phyloP scores from a whole-genome alignment of 2,113 vertebrate genomes.

The Melanostigma gelatinosum region DNA sequence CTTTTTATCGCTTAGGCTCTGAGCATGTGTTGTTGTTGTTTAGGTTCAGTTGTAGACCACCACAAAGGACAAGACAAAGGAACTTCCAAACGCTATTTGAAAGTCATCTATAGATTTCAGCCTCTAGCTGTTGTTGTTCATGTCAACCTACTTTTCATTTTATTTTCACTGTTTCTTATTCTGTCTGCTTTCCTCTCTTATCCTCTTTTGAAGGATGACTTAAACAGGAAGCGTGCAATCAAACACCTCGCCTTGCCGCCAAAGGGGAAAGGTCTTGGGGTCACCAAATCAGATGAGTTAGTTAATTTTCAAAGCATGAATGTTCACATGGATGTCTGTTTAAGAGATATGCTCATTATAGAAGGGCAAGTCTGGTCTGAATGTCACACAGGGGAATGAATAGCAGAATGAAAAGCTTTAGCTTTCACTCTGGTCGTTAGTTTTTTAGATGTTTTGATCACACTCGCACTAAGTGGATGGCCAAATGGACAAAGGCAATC shows the following conservation, averaged over 20 bases:
- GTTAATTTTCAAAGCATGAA: not conserved
- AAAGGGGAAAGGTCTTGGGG: not conserved
- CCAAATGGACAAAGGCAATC: not conserved
- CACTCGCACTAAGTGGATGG: not conserved
- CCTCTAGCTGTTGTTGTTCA: not conserved
- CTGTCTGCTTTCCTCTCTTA: not conserved
- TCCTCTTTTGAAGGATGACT: not conserved
- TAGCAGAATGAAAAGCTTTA: not conserved
- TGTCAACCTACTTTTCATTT: not conserved
- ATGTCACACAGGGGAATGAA: not conserved
- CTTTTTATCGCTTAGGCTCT: constrained; percentile 2
- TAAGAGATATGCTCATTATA: not conserved
- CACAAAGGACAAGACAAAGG: not conserved
- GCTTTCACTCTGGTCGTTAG: not conserved
- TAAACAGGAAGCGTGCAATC: constrained; percentile 1
- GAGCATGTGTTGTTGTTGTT: constrained; percentile 1
- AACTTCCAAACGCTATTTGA: not conserved
- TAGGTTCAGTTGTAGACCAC: constrained; percentile 12
- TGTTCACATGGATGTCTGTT: not conserved
- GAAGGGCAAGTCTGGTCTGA: not conserved
- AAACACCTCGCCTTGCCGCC: not conserved
- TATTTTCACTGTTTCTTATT: not conserved
- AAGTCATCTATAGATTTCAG: constrained; percentile 4
- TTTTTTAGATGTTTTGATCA: not conserved
- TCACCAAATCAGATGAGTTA: constrained; percentile 8